Conservation (phyloP, 2,113 vertebrate species). For the Probosciger aterrimus region DNA sequence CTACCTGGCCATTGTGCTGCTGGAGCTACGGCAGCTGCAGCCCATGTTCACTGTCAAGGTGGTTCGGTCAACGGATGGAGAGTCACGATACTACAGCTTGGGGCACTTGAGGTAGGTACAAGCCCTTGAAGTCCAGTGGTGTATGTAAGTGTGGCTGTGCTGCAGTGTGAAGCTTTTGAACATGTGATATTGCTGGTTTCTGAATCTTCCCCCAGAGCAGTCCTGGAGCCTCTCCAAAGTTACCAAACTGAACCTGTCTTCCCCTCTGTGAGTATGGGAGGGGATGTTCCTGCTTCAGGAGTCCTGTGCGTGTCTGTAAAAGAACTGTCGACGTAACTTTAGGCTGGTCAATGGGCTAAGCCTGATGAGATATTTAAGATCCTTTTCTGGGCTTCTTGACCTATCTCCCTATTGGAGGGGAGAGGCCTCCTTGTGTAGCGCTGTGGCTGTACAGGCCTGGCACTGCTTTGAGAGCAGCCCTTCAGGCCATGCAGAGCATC, state of each 20-base stretch:
- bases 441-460: accelerated
- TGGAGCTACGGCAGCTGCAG: conserved; percentile 91
- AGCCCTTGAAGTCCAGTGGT: too few species aligned
- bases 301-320: neutral
- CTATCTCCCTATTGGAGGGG: neutral
- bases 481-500: accelerated
- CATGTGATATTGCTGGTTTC: accelerated
- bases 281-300: neutral
- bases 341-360: neutral
- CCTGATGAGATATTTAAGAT: neutral
- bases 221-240: neutral
- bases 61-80: conserved; percentile 88
- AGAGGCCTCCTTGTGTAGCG: neutral
- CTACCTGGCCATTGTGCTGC: conserved; percentile 91
- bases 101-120: conserved; percentile 85
- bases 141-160: neutral
- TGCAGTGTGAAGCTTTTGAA: accelerated
- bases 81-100: conserved; percentile 88
- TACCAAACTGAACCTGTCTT: neutral
- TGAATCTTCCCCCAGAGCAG: neutral
- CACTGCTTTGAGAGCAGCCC: neutral
- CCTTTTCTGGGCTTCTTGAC: neutral
- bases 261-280: neutral
- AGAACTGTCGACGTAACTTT: neutral
- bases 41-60: conserved; percentile 87